Conservation (phyloP, 2,797 vertebrate species). For the Acestrorhynchus altus region DNA sequence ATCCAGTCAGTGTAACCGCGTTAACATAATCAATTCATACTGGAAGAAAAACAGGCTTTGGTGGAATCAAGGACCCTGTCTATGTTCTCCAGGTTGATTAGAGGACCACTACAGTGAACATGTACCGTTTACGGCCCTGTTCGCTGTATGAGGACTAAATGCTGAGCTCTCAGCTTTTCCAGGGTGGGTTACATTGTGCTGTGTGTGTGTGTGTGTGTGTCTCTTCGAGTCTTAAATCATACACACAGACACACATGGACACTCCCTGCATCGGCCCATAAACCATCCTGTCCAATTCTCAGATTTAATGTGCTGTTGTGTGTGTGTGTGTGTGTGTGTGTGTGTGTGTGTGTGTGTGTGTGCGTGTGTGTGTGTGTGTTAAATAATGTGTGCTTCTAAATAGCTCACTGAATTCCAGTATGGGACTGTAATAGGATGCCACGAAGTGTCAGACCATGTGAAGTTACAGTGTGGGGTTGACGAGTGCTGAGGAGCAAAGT, state of each 20-base stretch:
- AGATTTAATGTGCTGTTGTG: neutral
- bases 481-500: no score
- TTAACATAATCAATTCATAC: conserved; percentile 1
- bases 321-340: neutral
- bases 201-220: conserved; percentile 21
- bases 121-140: neutral
- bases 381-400: no score
- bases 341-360: neutral
- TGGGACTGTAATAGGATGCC: no score
- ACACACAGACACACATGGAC: conserved; percentile 4
- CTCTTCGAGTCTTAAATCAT: neutral
- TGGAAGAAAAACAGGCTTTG: neutral
- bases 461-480: no score
- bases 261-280: neutral
- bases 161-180: conserved; percentile 9
- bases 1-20: conserved; percentile 49
- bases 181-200: neutral
- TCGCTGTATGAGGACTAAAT: neutral
- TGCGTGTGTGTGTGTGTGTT: neutral
- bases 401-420: no score
- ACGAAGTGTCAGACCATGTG: no score
- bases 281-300: neutral
- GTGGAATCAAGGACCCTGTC: neutral
- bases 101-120: neutral
- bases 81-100: neutral